phyloP scores from a whole-genome alignment of 2,797 vertebrate genomes.

The Tachyglossus aculeatus region DNA sequence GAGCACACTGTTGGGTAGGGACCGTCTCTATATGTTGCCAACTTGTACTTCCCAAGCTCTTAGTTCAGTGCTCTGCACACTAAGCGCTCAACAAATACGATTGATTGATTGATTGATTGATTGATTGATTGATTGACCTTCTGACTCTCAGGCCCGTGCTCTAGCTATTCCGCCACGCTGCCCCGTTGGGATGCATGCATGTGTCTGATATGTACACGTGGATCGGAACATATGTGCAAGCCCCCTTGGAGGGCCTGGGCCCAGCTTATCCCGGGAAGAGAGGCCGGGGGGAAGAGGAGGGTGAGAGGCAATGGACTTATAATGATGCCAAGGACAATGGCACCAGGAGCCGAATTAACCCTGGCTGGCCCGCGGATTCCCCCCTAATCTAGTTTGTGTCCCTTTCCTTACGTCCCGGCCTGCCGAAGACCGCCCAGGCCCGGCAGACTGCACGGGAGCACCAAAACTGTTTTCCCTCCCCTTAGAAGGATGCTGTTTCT shows the following conservation, averaged over 20 bases:
- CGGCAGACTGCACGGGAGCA: conserved; percentile 1
- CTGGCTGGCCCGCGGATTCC: too few relatives aligned
- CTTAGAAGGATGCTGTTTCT: conserved; percentile 22
- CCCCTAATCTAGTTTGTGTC: neutral
- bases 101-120: too few relatives aligned
- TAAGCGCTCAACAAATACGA: too few relatives aligned
- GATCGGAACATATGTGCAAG: neutral
- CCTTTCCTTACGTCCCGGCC: conserved; percentile 10
- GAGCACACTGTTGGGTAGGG: too few relatives aligned
- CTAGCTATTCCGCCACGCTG: neutral
- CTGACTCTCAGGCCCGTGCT: neutral
- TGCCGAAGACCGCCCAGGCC: neutral
- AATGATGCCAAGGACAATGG: conserved; percentile 12
- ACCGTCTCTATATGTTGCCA: too few relatives aligned
- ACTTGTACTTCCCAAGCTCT: too few relatives aligned
- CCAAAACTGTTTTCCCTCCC: conserved; percentile 3
- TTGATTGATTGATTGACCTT: too few relatives aligned
- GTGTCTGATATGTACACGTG: neutral
- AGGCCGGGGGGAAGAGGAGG: neutral
- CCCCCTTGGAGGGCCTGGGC: neutral
- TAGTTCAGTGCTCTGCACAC: too few relatives aligned
- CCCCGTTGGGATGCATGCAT: neutral
- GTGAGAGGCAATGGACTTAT: neutral
- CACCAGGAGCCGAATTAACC: too few relatives aligned
- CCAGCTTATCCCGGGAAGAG: neutral